Conservation (phyloP, 1,140 invertebrate species). For the Bombus superbus region DNA sequence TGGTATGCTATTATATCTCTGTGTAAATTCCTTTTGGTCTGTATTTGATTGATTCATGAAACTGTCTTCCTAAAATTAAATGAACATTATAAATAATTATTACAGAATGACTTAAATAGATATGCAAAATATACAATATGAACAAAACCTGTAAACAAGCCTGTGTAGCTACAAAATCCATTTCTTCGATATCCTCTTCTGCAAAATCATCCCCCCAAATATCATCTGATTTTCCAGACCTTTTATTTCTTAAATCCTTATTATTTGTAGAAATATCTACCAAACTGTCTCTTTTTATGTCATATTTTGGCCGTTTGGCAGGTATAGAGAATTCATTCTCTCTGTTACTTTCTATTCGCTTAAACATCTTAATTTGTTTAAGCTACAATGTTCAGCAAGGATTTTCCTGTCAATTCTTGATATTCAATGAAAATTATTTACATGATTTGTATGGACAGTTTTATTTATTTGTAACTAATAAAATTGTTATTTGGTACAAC, state of each 20-base stretch:
- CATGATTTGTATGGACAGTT: background rate
- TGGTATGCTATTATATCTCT: background rate
- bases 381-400: background rate
- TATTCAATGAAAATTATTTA: background rate
- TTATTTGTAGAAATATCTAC: background rate
- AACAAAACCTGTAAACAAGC: conserved; percentile 56
- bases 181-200: conserved; percentile 74
- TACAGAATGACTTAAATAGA: background rate
- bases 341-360: conserved; percentile 16
- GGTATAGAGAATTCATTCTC: conserved; percentile 13
- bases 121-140: background rate
- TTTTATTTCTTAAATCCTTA: conserved; percentile 7
- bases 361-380: conserved; percentile 25
- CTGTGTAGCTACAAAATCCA: conserved; percentile 77
- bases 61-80: conserved; percentile 24
- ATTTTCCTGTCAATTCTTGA: background rate
- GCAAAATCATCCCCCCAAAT: conserved; percentile 77
- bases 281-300: conserved; percentile 25
- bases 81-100: background rate
- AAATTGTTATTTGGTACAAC: background rate
- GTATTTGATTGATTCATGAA: background rate
- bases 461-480: background rate
- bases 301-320: conserved; percentile 41
- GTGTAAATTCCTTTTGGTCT: background rate
- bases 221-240: conserved; percentile 53